Evolutionary conservation across 2,113 vertebrate genomes (phyloP).

Genomic region (Laticauda laticaudata): DNA sequence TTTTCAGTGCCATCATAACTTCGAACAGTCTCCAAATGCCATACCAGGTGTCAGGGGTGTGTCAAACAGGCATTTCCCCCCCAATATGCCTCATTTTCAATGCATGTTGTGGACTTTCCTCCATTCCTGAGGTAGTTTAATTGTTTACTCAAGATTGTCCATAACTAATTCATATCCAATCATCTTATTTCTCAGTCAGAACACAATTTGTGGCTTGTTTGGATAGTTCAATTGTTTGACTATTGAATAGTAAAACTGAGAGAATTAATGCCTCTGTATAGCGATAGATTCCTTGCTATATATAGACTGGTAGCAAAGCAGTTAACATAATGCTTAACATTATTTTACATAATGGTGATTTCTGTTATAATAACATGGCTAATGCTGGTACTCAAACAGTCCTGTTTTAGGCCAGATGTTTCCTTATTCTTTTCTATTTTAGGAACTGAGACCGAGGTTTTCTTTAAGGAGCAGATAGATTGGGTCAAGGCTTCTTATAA

Average conservation of each 20-base stretch:
- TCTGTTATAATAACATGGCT: not conserved
- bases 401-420: not conserved
- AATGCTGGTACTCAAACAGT: not conserved
- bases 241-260: not conserved
- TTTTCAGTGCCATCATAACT: not conserved
- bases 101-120: not conserved
- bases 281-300: not conserved
- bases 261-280: not conserved
- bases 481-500: not conserved
- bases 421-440: not conserved
- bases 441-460: not conserved
- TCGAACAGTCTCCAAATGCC: not conserved
- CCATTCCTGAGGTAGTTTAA: not conserved
- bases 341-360: not conserved
- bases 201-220: not conserved
- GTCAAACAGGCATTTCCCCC: too few relatives aligned
- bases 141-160: not conserved
- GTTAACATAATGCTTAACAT: not conserved
- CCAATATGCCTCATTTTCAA: not conserved
- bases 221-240: not conserved
- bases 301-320: not conserved
- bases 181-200: not conserved
- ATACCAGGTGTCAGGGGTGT: too few relatives aligned
- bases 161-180: not conserved
- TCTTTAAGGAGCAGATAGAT: not conserved